Conservation (phyloP, 64 coral and sea anemone genomes). For the Dendronephthya gigantea region DNA sequence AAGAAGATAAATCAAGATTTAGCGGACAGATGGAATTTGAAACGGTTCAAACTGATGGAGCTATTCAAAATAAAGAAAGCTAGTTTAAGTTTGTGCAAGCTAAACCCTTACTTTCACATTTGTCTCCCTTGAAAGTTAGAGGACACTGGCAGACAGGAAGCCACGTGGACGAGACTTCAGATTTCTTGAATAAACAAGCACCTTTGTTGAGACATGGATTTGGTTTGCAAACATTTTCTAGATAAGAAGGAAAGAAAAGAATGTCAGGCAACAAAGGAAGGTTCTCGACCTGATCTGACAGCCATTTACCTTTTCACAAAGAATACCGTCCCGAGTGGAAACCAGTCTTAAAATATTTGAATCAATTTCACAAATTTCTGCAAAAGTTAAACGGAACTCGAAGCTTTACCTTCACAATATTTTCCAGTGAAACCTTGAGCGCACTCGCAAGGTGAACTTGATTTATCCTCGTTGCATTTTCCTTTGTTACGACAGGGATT, state of each 20-base stretch:
- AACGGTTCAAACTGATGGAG: too few species aligned
- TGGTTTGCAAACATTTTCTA: constrained; percentile 31
- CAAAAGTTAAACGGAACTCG: too few species aligned
- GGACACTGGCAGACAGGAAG: constrained; percentile 8
- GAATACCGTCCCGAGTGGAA: too few species aligned
- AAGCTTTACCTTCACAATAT: constrained; percentile 42
- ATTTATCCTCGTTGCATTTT: constrained; percentile 26
- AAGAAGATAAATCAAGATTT: too few species aligned
- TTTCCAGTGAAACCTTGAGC: constrained; percentile 31
- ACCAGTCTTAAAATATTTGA: too few species aligned
- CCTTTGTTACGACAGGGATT: constrained; percentile 49
- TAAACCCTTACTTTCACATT: constrained; percentile 32
- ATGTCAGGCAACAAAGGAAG: too few species aligned
- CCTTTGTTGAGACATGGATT: constrained; percentile 43
- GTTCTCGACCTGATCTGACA: too few species aligned
- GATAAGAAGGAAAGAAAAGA: neutral
- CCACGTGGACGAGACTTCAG: neutral
- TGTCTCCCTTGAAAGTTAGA: constrained; percentile 1
- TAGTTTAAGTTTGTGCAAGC: too few species aligned
- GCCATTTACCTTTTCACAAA: too few species aligned
- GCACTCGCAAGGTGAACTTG: constrained; percentile 28
- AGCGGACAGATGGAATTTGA: too few species aligned
- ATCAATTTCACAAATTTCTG: neutral
- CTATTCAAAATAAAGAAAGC: too few species aligned
- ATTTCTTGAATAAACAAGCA: constrained; percentile 14